Percentiles rank a stretch among this genome's conserved stretches.
Evolutionary conservation across 92 coral and sea anemone species (phyloP).

Genomic region (Scolanthus callimorphus): DNA sequence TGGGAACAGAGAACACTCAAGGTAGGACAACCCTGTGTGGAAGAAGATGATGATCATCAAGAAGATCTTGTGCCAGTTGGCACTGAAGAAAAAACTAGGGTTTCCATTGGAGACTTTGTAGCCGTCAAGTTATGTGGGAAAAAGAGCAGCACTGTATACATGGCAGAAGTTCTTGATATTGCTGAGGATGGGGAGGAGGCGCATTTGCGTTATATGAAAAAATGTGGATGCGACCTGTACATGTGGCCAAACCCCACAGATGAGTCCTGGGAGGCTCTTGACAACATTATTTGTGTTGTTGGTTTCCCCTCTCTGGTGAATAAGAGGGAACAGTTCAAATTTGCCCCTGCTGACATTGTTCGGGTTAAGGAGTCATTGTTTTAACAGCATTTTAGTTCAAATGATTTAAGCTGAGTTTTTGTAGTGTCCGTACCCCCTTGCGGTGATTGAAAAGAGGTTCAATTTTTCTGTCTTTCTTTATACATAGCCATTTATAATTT

Average conservation of each 20-base stretch:
- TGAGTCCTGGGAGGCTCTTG: conserved; percentile 2
- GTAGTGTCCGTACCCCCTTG: neutral
- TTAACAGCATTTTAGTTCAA: neutral
- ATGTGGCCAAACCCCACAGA: conserved; percentile 9
- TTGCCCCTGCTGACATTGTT: neutral
- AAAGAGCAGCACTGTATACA: conserved; percentile 6
- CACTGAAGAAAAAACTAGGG: conserved; percentile 6
- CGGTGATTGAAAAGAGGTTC: neutral
- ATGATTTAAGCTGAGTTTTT: neutral
- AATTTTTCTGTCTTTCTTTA: neutral
- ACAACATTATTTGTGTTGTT: too few species aligned
- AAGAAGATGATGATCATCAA: too few species aligned
- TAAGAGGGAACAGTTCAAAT: neutral
- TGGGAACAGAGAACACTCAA: too few species aligned
- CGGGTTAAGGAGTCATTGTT: neutral
- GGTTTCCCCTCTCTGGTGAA: neutral
- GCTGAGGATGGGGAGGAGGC: conserved; percentile 33
- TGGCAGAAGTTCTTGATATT: conserved; percentile 20
- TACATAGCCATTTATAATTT: too few species aligned
- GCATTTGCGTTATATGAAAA: conserved; percentile 27
- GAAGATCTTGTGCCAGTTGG: neutral
- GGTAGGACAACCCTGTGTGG: conserved; percentile 3
- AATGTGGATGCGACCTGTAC: conserved; percentile 23
- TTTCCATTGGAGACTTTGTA: conserved; percentile 23
- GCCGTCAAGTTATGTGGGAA: conserved; percentile 23